phyloP scores from a whole-genome alignment of 2,113 vertebrate species.

The Anolis carolinensis region DNA sequence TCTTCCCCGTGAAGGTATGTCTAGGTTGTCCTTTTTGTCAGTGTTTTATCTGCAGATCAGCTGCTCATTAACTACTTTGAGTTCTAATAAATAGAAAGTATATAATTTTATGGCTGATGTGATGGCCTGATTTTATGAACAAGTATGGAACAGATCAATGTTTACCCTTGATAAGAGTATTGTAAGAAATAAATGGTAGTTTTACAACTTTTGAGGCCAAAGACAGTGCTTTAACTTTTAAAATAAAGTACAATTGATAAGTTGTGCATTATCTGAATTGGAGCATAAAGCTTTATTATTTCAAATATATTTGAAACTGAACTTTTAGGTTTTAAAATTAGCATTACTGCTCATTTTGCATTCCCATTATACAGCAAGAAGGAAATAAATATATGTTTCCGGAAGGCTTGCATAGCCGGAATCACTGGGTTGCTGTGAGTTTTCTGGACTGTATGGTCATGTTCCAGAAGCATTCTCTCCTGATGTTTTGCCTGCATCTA shows the following conservation, averaged over 20 bases:
- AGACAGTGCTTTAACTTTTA: background rate
- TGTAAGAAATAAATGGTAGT: accelerated
- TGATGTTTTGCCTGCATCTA: too few relatives aligned
- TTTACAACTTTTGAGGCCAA: background rate
- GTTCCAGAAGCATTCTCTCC: too few relatives aligned
- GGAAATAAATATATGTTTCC: too few relatives aligned
- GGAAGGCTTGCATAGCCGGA: too few relatives aligned
- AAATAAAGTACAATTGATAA: constrained; percentile 24
- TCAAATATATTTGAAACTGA: too few relatives aligned
- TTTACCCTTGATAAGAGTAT: background rate
- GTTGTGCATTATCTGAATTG: constrained; percentile 22
- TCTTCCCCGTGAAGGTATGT: constrained; percentile 14
- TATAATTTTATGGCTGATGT: background rate
- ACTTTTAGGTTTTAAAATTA: too few relatives aligned
- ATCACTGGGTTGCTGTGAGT: too few relatives aligned
- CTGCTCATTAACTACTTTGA: background rate
- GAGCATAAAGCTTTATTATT: background rate
- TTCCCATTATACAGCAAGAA: too few relatives aligned
- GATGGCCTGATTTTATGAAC: background rate
- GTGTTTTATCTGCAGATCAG: background rate
- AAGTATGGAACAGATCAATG: background rate
- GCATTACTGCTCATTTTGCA: too few relatives aligned
- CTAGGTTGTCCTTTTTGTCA: background rate
- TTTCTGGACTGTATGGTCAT: too few relatives aligned
- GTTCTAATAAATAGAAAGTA: background rate